Evolutionary conservation across 2,113 vertebrate species (phyloP).

Genomic region (Ochotona princeps): DNA sequence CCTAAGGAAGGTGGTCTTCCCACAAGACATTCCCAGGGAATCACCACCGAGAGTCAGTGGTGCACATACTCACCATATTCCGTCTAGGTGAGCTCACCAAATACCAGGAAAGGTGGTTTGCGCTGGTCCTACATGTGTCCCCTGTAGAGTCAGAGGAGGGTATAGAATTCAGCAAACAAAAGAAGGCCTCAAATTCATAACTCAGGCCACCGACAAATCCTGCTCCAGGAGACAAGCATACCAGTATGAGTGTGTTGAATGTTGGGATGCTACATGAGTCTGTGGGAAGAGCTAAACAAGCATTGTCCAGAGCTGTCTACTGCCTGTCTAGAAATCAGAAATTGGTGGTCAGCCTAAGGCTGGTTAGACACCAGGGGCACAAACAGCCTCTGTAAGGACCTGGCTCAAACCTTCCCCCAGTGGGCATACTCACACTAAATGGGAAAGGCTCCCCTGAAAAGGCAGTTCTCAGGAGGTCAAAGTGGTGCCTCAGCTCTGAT

Average conservation of each 20-base stretch:
- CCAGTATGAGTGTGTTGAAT: not conserved
- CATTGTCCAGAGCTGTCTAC: not conserved
- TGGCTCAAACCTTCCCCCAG: not conserved
- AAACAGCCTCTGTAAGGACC: not conserved
- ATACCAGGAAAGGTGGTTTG: not conserved
- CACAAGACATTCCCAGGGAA: not conserved
- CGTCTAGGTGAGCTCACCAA: not conserved
- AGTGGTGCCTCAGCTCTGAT: not conserved
- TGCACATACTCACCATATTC: not conserved
- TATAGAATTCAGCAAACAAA: not conserved
- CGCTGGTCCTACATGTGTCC: not conserved
- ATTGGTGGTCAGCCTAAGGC: not conserved
- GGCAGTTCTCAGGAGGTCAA: not conserved
- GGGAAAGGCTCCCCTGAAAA: not conserved
- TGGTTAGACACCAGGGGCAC: not conserved
- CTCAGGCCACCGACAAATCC: not conserved
- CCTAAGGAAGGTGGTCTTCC: not conserved
- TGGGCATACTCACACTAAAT: not conserved
- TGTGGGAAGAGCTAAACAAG: not conserved
- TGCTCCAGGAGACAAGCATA: slow-evolving; percentile 3
- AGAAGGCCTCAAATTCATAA: not conserved
- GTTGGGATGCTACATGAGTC: not conserved
- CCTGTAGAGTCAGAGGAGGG: not conserved
- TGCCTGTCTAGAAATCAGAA: not conserved
- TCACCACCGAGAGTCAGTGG: not conserved